A percentile compares a stretch with the other conserved stretches of the same genome.
Conservation (phyloP, 2,888 invertebrate genomes). For the Drepanosiphum platanoidis region DNA sequence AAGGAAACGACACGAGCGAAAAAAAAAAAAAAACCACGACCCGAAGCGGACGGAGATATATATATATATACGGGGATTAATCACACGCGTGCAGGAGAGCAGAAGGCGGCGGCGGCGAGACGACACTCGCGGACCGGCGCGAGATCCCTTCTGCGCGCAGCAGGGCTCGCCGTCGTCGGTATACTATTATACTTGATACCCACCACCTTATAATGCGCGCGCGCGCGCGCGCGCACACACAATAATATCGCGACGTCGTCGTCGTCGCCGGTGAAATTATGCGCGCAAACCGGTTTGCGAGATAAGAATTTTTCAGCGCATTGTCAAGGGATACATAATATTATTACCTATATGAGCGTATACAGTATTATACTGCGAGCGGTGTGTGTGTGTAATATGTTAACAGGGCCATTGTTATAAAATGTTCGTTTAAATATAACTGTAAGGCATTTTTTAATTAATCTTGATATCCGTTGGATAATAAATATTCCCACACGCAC, state of each 20-base stretch:
- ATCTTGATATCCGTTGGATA: constrained; percentile 50
- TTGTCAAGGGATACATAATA: constrained; percentile 52
- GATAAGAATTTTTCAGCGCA: constrained; percentile 54
- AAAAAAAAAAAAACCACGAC: neutral
- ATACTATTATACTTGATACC: too few species aligned
- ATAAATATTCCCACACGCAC: constrained; percentile 32
- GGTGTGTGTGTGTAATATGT: constrained; percentile 8
- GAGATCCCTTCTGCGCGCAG: constrained; percentile 30
- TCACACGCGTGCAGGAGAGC: neutral
- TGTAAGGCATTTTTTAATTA: constrained; percentile 57
- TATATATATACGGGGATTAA: too few species aligned
- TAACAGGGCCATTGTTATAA: constrained; percentile 51
- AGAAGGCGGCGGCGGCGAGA: neutral
- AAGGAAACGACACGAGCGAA: neutral
- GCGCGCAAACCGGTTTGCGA: constrained; percentile 57
- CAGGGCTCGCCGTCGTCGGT: neutral
- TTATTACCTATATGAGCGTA: neutral
- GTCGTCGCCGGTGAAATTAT: constrained; percentile 48
- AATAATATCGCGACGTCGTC: constrained; percentile 13
- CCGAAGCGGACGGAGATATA: neutral
- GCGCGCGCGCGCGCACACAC: neutral
- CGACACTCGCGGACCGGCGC: constrained; percentile 21
- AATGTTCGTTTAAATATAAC: constrained; percentile 53
- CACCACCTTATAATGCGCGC: neutral
- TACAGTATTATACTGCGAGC: too few species aligned